Base-by-base conservation (phyloP, 1,140 invertebrate species). In the Heterodera carotae region DNA sequence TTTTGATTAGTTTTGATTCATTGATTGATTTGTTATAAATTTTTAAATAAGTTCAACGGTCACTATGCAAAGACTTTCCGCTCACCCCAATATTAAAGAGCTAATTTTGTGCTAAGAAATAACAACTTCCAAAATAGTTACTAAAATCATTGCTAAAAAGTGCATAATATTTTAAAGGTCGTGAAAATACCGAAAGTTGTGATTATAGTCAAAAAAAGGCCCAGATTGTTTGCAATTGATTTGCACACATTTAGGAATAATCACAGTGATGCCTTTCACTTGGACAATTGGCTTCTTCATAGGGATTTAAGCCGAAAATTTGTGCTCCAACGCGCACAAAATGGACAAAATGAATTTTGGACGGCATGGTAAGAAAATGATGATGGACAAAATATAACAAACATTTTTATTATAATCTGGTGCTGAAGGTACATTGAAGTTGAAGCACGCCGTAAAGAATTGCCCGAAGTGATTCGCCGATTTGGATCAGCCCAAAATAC, bases 231-330 rank as follows among this genome's bases (percentile, higher is more conserved):
- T n/a, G n/a, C 73, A 29, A 62, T 75, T 12, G 31, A 75, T 75
- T 75, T 22, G 67, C 5, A n/a, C 12, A 15, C 15, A 56, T 56
- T 56, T 31, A 75, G 73, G 34, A 75, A 75, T 43, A 75, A 66
- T 60, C 25, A 7, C 67, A 75, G 73, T n/a, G 18, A 60, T 66
- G 39, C 62, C 2, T 39, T 75, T 29, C 60, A 75, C 25, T 60
- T 75, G 62, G 60, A 76, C 36, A 75, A 76, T 34, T 76, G 75
- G 75, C 76, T 76, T 76, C 73, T 76, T 25, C 56, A 76, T n/a
- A 56, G 76, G 36, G 39, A 76, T 43, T 48, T 76, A 18, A 62
- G 39, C 33, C 69, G 66, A 10, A 60, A 33, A 27, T 76, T 39
- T 43, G 29, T 34, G 22, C 22, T 39, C 18, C 53, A 48, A 34